phyloP scores from a whole-genome alignment of 2,113 vertebrate species.

The Peromyscus maniculatus region DNA sequence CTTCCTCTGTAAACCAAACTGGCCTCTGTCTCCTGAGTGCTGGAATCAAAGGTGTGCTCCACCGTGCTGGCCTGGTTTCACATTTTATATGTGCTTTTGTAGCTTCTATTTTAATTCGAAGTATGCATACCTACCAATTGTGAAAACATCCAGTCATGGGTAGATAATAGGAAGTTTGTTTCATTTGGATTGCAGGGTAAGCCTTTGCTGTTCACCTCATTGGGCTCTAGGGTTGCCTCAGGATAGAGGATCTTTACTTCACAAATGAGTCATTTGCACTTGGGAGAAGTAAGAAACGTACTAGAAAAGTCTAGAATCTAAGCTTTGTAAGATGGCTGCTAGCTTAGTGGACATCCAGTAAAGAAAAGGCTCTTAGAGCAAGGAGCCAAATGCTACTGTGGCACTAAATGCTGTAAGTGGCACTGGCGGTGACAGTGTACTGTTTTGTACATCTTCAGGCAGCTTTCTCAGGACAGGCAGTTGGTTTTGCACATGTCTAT shows the following conservation, averaged over 20 bases:
- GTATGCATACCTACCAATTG: background rate
- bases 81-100: background rate
- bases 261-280: background rate
- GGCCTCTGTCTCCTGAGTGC: background rate
- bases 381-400: background rate
- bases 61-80: background rate
- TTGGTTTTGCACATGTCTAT: conserved; percentile 37
- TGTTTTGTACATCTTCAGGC: background rate
- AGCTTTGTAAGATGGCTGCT: background rate
- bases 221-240: background rate
- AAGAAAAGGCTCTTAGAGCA: background rate
- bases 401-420: background rate
- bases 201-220: background rate
- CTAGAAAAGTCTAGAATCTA: background rate
- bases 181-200: background rate
- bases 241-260: background rate
- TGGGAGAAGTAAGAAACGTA: background rate
- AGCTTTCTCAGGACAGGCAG: background rate
- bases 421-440: no score
- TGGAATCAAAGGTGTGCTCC: background rate
- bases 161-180: conserved; percentile 29
- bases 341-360: background rate
- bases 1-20: background rate
- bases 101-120: conserved; percentile 23
- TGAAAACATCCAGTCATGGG: background rate